Evolutionary conservation across 2,113 vertebrate species (phyloP), one percentile per base, ranked within the genome.

Genomic region (Eleginops maclovinus): DNA sequence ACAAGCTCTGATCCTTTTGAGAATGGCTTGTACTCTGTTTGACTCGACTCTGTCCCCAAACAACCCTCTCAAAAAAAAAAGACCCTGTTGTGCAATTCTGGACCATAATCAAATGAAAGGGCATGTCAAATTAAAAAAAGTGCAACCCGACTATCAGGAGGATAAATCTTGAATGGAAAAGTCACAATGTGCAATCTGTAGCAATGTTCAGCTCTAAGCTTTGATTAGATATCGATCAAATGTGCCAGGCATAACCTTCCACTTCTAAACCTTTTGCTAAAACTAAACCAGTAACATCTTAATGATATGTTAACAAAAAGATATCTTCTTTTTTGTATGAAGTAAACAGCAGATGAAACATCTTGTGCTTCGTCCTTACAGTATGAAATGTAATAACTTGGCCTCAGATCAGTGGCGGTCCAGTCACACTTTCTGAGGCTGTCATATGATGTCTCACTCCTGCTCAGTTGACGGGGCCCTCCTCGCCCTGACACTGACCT

Each of bases 41-140:
- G 84, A 84, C 82, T 83, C n/a, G 2, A 66, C 60, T 72, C 47
- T 70, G 70, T 85, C 78, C 87, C 81, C 78, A 81, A 80, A 64
- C 36, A 55, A 53, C 74, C 62, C 44, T 40, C 2, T 49, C 2
- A 41, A 2, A 53, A 46, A 41, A 2, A 53, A 46, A 71, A 72
- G 41, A 74, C 8, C 14, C 40, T 36, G 19, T 28, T 61, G 43
- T 72, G 63, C 50, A 87, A 65, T 67, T 77, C 76, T 76, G 22
- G 64, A 69, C 31, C 36, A 66, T 24, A 9, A 60, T 44, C 75
- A 62, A 60, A 77, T 28, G 26, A 75, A 83, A 85, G 64, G 49
- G 46, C 56, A 71, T 76, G 43, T 5, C 40, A 63, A 68, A 79
- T 85, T 64, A 56, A 56, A 77, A 44, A 51, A 19, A 19, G 53